phyloP scores from a whole-genome alignment of 2,797 vertebrate genomes.

The Graptemys geographica region DNA sequence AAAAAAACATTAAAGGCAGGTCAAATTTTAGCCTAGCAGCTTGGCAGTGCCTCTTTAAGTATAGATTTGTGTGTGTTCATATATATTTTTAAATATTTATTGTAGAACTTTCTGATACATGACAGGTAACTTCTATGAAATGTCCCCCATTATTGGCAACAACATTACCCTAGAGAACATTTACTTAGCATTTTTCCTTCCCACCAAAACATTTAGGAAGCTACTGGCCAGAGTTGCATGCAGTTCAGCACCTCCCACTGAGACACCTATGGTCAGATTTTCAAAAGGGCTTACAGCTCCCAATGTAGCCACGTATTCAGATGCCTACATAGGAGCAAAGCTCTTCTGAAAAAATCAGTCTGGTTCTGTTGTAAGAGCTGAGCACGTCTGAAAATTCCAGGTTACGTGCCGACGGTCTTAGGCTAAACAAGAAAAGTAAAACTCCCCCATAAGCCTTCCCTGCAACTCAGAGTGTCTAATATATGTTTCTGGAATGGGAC shows the following conservation, averaged over 20 bases:
- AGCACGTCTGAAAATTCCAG: neutral
- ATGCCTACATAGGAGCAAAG: neutral
- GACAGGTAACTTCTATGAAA: neutral
- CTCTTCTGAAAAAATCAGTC: neutral
- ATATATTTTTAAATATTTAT: neutral
- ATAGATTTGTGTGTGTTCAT: neutral
- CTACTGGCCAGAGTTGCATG: neutral
- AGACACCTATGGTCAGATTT: neutral
- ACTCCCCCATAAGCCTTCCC: neutral
- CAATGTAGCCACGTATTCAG: neutral
- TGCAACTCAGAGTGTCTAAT: neutral
- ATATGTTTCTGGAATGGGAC: neutral
- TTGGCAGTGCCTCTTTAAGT: neutral
- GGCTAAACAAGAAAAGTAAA: neutral
- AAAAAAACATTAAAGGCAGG: neutral
- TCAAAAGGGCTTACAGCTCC: neutral
- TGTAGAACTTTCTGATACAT: neutral
- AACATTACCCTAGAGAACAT: neutral
- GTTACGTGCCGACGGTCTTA: neutral
- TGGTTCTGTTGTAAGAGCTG: neutral
- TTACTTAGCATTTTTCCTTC: neutral
- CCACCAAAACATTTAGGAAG: neutral
- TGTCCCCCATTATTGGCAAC: neutral
- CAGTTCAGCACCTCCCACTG: neutral
- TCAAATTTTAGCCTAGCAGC: neutral